These are phyloP conservation scores for Apis cerana DNA, from an alignment of 1,140 invertebrate genomes.

Conservation along the genomic window DNA sequence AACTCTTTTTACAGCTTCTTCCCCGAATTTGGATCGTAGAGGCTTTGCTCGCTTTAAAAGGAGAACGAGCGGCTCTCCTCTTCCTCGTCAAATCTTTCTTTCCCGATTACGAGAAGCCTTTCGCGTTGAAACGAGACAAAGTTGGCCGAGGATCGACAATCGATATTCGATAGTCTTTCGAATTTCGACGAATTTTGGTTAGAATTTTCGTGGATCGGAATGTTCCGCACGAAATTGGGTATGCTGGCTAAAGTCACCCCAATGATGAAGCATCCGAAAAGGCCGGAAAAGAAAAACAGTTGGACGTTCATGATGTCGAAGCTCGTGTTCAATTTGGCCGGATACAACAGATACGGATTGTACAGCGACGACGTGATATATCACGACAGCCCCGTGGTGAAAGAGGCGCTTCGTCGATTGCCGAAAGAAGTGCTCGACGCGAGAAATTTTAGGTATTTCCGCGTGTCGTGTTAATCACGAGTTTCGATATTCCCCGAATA, in stretches of 20 bases:
- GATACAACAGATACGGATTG: constrained; percentile 51
- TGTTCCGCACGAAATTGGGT: too few relatives aligned
- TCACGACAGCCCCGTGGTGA: not conserved
- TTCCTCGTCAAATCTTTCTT: constrained; percentile 5
- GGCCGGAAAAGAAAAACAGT: too few relatives aligned
- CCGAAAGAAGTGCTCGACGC: constrained; percentile 51
- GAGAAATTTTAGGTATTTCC: constrained; percentile 57
- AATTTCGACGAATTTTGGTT: not conserved
- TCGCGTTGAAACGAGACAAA: not conserved
- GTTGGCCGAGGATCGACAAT: not conserved
- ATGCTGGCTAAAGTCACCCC: too few relatives aligned
- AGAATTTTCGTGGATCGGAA: not conserved
- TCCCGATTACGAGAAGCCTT: not conserved
- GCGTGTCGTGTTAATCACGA: not conserved
- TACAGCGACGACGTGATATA: constrained; percentile 42
- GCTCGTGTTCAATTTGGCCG: constrained; percentile 26
- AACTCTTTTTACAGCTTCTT: constrained; percentile 12
- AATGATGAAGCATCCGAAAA: too few relatives aligned
- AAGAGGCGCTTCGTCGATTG: constrained; percentile 40
- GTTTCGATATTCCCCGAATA: not conserved
- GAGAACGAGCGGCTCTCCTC: too few relatives aligned
- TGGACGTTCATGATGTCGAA: not conserved
- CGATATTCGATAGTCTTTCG: not conserved
- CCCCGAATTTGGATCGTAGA: constrained; percentile 6
- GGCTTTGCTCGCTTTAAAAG: not conserved